These are phyloP conservation scores for Listronotus oregonensis DNA, from an alignment of 1,140 invertebrate species.

Conservation along the genomic window DNA sequence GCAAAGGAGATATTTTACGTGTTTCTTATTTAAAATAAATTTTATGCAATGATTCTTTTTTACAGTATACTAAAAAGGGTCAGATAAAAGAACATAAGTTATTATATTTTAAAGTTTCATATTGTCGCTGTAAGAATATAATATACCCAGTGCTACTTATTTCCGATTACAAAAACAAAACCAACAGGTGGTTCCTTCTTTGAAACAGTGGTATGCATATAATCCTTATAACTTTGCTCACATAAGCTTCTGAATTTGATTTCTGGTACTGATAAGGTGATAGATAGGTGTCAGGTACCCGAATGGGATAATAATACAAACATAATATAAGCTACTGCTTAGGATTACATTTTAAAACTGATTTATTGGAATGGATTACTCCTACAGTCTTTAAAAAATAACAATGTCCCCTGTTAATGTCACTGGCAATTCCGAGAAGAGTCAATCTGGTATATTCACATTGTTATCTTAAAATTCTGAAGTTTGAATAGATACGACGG, in stretches of 20 bases:
- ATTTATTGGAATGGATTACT: constrained; percentile 33
- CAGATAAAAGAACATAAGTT: no score
- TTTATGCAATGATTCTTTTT: no score
- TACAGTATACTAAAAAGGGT: no score
- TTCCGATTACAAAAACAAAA: neutral
- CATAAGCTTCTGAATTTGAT: constrained; percentile 29
- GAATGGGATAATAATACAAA: constrained; percentile 29
- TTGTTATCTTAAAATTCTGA: constrained; percentile 25
- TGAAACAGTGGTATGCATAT: constrained; percentile 4
- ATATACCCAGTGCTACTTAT: neutral
- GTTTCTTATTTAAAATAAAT: no score
- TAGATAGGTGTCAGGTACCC: constrained; percentile 29
- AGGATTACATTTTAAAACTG: constrained; percentile 33
- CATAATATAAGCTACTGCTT: constrained; percentile 23
- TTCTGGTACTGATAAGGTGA: constrained; percentile 20
- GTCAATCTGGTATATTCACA: constrained; percentile 24
- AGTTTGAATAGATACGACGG: constrained; percentile 9
- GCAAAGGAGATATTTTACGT: no score
- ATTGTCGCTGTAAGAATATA: no score
- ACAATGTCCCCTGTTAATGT: constrained; percentile 26
- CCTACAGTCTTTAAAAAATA: constrained; percentile 32
- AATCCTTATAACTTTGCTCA: neutral
- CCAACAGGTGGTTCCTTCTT: constrained; percentile 31
- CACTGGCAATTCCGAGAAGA: constrained; percentile 21
- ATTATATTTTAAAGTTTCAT: no score